Base-by-base conservation (phyloP, 1,140 invertebrate species). In the Dolichoris vasculosae region DNA sequence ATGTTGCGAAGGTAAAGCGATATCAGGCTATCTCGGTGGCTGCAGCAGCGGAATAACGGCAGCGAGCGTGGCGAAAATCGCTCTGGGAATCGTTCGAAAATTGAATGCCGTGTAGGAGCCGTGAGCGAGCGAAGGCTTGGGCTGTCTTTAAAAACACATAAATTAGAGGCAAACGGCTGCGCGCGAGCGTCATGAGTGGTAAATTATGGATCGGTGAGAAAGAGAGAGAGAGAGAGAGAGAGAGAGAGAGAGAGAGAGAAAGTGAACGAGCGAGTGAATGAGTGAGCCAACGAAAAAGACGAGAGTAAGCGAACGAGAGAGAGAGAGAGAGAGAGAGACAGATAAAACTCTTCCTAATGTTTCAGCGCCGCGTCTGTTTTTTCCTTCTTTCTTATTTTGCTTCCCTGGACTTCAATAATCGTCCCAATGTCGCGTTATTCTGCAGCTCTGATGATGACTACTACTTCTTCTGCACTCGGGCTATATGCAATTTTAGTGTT, bases 111-210 rank as follows among this genome's bases (percentile, higher is more conserved):
- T 35, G 63, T 43, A 77, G 26, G 32, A 35, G 2, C 35, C 20
- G 64, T 9, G 48, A 75, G 55, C 46, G 51, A 75, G 40, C 30
- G 63, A 55, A 30, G 46, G 32, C 81, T 63, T 51, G 84, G 78
- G 78, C 75, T 84, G 86, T 89, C 89, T 91, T 93, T 93, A 93
- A 93, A 93, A 93, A 92, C 91, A 92, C 92, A 93, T 93, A 93
- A 93, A 93, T 93, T 93, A 92, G 88, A 90, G 86, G 88, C 89
- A 91, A 93, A 93, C 89, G 89, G 90, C 90, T 89, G 89, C 90
- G 87, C 89, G 88, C 88, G 88, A 90, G 89, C 90, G 88, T 90
- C 92, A 89, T 89, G 89, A 90, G 86, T 88, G 90, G 89, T 93
- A 93, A 93, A 92, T 93, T 93, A 92, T 92, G 91, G 89, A 92